Percentiles rank a stretch among this genome's conserved stretches.
Evolutionary conservation across 2,797 vertebrate species (phyloP).

Genomic region (Austrolebias charrua): DNA sequence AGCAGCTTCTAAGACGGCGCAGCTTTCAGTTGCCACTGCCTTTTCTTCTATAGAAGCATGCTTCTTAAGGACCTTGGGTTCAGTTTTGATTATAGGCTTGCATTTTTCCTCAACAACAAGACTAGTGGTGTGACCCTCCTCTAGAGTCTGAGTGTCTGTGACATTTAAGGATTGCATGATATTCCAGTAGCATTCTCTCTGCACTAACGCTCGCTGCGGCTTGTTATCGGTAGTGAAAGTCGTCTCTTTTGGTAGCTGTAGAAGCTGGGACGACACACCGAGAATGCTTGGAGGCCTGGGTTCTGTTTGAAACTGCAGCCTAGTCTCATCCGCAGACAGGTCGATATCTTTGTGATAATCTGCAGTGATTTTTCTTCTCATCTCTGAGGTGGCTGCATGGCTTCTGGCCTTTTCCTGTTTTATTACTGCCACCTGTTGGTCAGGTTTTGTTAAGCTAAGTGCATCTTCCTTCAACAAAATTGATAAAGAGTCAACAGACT

Average conservation of each 20-base stretch:
- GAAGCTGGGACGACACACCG: slow-evolving; percentile 65
- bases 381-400: slow-evolving; percentile 70
- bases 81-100: slow-evolving; percentile 65
- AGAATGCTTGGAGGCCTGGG: slow-evolving; percentile 60
- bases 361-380: slow-evolving; percentile 67
- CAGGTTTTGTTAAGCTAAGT: slow-evolving; percentile 60
- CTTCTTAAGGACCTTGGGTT: slow-evolving; percentile 74
- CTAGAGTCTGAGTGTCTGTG: slow-evolving; percentile 71
- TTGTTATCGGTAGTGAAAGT: slow-evolving; percentile 51
- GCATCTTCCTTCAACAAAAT: slow-evolving; percentile 79
- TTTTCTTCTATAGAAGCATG: slow-evolving; percentile 71
- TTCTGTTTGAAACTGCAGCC: slow-evolving; percentile 63
- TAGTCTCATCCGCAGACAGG: slow-evolving; percentile 48
- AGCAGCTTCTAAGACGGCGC: slow-evolving; percentile 71
- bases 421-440: slow-evolving; percentile 65
- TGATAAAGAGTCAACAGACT: slow-evolving; percentile 53
- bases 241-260: slow-evolving; percentile 79
- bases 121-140: slow-evolving; percentile 68
- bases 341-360: slow-evolving; percentile 71
- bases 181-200: slow-evolving; percentile 80
- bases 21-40: slow-evolving; percentile 75
- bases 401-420: slow-evolving; percentile 73
- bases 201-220: slow-evolving; percentile 76
- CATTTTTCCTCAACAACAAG: slow-evolving; percentile 61
- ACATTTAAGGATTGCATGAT: slow-evolving; percentile 74